Evolutionary conservation across 2,888 invertebrate species (phyloP).

Genomic region (Scaptomyza reducta): DNA sequence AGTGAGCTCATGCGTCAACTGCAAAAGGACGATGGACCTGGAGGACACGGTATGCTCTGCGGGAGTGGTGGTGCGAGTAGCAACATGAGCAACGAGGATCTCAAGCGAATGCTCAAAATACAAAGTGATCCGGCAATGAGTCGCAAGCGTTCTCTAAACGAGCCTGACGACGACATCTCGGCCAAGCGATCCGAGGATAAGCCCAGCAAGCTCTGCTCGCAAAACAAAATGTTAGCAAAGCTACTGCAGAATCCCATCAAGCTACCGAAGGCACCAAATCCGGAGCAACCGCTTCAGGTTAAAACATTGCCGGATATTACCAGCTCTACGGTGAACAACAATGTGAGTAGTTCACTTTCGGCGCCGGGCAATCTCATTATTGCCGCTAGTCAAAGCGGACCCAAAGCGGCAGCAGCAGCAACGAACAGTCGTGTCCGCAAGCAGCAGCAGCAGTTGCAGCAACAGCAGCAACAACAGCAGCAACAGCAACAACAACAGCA

Average conservation of each 20-base stretch:
- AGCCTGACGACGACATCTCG: conserved; percentile 85
- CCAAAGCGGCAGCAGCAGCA: conserved; percentile 84
- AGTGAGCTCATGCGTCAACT: conserved; percentile 86
- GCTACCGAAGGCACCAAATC: conserved; percentile 85
- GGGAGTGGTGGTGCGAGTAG: conserved; percentile 29
- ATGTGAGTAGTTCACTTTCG: conserved; percentile 70
- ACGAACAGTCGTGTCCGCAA: conserved; percentile 61
- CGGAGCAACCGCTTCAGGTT: conserved; percentile 81
- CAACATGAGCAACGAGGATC: conserved; percentile 83
- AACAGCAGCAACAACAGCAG: conserved; percentile 82
- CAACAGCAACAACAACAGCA: conserved; percentile 78
- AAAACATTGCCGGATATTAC: conserved; percentile 84
- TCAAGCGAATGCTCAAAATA: conserved; percentile 83
- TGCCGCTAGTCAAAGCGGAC: conserved; percentile 65
- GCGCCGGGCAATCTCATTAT: conserved; percentile 72
- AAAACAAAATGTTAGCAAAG: conserved; percentile 93
- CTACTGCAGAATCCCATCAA: conserved; percentile 91
- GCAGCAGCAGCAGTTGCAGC: conserved; percentile 85
- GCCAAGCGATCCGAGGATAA: conserved; percentile 83
- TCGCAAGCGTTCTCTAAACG: conserved; percentile 88
- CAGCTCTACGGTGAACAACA: conserved; percentile 79
- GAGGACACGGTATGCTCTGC: conserved; percentile 71
- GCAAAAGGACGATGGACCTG: conserved; percentile 83
- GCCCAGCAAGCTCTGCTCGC: conserved; percentile 90
- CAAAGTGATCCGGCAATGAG: conserved; percentile 83